Base-by-base conservation (phyloP, 2,888 invertebrate species). In the Lathronympha strigana region DNA sequence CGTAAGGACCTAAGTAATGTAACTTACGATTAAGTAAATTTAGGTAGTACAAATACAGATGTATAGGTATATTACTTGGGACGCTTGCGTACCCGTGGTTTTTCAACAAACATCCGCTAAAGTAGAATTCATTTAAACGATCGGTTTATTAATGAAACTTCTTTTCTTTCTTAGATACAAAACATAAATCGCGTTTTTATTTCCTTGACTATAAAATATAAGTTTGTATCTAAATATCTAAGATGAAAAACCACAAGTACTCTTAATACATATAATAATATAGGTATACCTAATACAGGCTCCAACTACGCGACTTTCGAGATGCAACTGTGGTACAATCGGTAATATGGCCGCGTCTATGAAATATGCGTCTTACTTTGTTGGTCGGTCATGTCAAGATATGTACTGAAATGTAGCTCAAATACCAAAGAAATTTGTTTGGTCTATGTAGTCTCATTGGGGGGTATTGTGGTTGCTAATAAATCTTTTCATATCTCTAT, bases 51-150 rank as follows among this genome's bases (percentile, higher is more conserved):
- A 28, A 40, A 43, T 40, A 43, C 8, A 55, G n/a, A 33, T 17
- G 3, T 23, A 47, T 23, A 23, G 47, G 23, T 45, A 43, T 45
- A 28, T 57, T 45, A 57, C 19, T n/a, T 43, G 43, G 43, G 43
- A 21, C 31, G 2, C 6, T 28, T 11, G 19, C 17, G 28, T 40
- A 25, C 54, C 11, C 36, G 40, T 40, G 25, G 17, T 55, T 25
- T 13, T 28, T 15, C 38, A 15, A 25, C 0, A 2, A 11, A 40
- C 17, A n/a, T n/a, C n/a, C n/a, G n/a, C n/a, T n/a, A n/a, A n/a
- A n/a, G n/a, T n/a, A n/a, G n/a, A n/a, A n/a, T n/a, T n/a, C n/a
- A n/a, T n/a, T n/a, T n/a, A n/a, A n/a, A n/a, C n/a, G n/a, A n/a
- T n/a, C n/a, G n/a, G n/a, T n/a, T n/a, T n/a, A n/a, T n/a, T n/a